Evolutionary conservation across 1,140 invertebrate species (phyloP).

Genomic region (Drosophila aff.): DNA sequence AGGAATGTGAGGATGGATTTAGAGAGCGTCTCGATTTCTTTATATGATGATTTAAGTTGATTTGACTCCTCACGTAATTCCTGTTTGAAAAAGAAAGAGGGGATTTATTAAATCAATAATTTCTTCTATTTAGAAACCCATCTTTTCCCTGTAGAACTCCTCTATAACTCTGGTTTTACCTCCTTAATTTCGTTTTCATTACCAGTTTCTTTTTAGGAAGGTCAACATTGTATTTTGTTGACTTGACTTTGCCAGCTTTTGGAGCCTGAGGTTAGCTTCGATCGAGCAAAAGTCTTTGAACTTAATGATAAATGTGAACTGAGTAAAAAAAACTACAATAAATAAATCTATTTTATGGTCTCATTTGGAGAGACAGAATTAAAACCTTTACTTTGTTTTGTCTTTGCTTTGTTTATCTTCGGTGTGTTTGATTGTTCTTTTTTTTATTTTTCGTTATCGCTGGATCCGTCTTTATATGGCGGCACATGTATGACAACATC

Average conservation of each 20-base stretch:
- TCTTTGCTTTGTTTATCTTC: slow-evolving; percentile 23
- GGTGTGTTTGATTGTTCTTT: slow-evolving; percentile 5
- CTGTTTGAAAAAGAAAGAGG: slow-evolving; percentile 80
- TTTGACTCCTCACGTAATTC: slow-evolving; percentile 88
- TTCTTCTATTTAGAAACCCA: not conserved
- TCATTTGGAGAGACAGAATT: slow-evolving; percentile 36
- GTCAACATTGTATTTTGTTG: slow-evolving; percentile 37
- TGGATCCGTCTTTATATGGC: slow-evolving; percentile 42
- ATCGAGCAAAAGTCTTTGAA: slow-evolving; percentile 10
- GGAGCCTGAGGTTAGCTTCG: slow-evolving; percentile 13
- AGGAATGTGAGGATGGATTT: slow-evolving; percentile 87
- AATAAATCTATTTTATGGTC: slow-evolving; percentile 40
- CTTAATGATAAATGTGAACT: slow-evolving; percentile 30
- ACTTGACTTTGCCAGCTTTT: slow-evolving; percentile 42
- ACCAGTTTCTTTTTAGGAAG: slow-evolving; percentile 58
- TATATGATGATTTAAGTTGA: slow-evolving; percentile 86
- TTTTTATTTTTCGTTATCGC: slow-evolving; percentile 20
- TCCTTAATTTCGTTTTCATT: slow-evolving; percentile 43
- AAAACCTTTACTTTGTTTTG: slow-evolving; percentile 27
- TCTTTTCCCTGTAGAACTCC: not conserved
- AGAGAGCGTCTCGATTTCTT: slow-evolving; percentile 86
- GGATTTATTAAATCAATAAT: not conserved
- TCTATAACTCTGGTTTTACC: too few relatives aligned
- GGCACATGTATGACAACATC: slow-evolving; percentile 64
- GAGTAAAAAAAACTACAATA: slow-evolving; percentile 21